These are phyloP conservation scores for Bolborhynchus lineola DNA, from an alignment of 2,113 vertebrate species.

Conservation along the genomic window DNA sequence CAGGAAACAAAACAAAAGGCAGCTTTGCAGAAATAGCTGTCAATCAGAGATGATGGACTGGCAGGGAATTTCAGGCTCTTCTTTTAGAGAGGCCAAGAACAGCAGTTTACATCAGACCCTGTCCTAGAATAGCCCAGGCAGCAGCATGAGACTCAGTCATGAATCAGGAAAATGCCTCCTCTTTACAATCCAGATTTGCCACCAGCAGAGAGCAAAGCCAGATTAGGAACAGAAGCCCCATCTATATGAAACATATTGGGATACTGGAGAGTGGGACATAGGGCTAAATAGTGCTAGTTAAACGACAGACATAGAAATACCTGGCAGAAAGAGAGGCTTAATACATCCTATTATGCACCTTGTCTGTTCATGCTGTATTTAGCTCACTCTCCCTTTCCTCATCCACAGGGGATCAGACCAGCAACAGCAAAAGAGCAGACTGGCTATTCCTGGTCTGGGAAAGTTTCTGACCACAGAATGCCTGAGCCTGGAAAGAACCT, in stretches of 20 bases:
- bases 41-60: not conserved
- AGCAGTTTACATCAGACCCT: not conserved
- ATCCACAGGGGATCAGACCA: not conserved
- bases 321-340: not conserved
- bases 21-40: slow-evolving; percentile 28
- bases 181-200: not conserved
- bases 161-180: not conserved
- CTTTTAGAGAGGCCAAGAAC: not conserved
- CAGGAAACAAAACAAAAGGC: slow-evolving; percentile 34
- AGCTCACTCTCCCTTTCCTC: not conserved
- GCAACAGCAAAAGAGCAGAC: not conserved
- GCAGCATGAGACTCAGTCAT: not conserved
- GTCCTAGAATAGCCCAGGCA: not conserved
- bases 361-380: not conserved
- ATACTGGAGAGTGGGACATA: not conserved
- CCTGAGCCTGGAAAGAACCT: not conserved
- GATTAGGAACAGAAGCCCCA: not conserved
- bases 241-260: not conserved
- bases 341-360: not conserved
- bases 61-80: not conserved
- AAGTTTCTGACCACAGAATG: not conserved
- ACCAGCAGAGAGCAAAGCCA: not conserved
- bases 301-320: not conserved
- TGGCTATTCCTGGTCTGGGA: not conserved
- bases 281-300: not conserved